Conservation (phyloP, 2,797 vertebrate species). For the Mionectes olivaceus region DNA sequence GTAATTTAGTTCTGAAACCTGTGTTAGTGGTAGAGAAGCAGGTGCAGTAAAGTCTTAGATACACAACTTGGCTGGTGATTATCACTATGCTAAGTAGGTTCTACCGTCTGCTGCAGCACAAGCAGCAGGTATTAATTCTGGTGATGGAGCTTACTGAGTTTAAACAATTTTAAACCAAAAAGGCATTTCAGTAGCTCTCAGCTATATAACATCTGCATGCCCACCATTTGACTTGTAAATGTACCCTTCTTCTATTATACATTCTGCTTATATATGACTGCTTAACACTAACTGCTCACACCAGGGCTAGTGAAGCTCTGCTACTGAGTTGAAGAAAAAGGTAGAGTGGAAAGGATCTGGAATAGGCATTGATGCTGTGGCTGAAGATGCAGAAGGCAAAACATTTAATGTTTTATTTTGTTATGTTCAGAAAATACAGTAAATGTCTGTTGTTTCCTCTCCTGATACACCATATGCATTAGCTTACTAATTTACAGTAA, state of each 20-base stretch:
- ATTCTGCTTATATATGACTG: not conserved
- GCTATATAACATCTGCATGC: not conserved
- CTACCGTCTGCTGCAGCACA: not conserved
- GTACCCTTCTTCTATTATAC: not conserved
- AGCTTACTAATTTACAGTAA: not conserved
- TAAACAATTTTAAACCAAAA: slow-evolving; percentile 27
- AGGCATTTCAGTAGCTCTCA: not conserved
- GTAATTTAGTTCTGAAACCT: not conserved
- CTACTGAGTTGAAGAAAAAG: not conserved
- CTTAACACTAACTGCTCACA: not conserved
- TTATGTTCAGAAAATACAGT: not conserved
- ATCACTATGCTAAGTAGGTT: not conserved
- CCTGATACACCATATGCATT: not conserved
- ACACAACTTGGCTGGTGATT: slow-evolving; percentile 23
- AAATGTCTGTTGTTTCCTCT: not conserved
- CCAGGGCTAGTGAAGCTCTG: not conserved
- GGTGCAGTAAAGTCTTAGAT: slow-evolving; percentile 11
- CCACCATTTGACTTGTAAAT: not conserved
- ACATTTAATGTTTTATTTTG: not conserved
- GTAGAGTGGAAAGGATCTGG: not conserved
- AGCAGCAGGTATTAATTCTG: slow-evolving; percentile 35
- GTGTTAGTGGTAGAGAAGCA: not conserved
- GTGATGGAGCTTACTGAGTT: not conserved
- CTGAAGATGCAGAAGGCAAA: not conserved
- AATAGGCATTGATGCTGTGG: not conserved